A percentile compares a stretch with the other conserved stretches of the same genome.
phyloP scores from a whole-genome alignment of 1,140 invertebrate genomes.

The Teleogryllus occipitalis region DNA sequence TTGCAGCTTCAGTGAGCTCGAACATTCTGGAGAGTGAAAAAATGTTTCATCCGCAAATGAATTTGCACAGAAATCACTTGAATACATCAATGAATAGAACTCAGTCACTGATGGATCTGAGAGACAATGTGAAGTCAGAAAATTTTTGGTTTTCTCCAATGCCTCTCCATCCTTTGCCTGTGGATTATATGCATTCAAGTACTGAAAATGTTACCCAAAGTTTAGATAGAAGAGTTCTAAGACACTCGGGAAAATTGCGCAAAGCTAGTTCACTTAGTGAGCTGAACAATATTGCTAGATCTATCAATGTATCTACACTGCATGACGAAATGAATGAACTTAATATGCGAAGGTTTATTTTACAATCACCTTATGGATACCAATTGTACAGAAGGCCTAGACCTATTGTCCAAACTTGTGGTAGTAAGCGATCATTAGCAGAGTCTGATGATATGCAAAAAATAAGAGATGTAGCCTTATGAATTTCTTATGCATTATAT shows the following conservation, averaged over 20 bases:
- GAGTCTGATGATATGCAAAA: slow-evolving; percentile 20
- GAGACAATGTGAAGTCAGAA: neutral
- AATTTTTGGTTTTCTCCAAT: neutral
- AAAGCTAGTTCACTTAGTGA: neutral
- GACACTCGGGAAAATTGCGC: neutral
- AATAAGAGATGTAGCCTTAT: slow-evolving; percentile 19
- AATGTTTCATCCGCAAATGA: neutral
- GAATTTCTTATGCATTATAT: neutral
- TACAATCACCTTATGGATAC: neutral
- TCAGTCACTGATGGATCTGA: slow-evolving; percentile 13
- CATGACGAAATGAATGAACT: neutral
- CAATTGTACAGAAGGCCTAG: neutral
- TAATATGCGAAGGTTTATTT: neutral
- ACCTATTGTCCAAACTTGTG: neutral
- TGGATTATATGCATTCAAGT: neutral
- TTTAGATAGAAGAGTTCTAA: slow-evolving; percentile 12
- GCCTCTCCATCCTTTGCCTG: neutral
- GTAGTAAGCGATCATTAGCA: slow-evolving; percentile 8
- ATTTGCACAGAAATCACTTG: neutral
- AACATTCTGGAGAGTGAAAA: neutral
- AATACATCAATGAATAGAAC: neutral
- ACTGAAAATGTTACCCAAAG: slow-evolving; percentile 6
- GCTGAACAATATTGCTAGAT: slow-evolving; percentile 9
- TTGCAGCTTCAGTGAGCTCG: neutral
- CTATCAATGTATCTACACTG: neutral